Base-by-base conservation (phyloP, 2,113 vertebrate species). In the Eudyptes chrysolophus region DNA sequence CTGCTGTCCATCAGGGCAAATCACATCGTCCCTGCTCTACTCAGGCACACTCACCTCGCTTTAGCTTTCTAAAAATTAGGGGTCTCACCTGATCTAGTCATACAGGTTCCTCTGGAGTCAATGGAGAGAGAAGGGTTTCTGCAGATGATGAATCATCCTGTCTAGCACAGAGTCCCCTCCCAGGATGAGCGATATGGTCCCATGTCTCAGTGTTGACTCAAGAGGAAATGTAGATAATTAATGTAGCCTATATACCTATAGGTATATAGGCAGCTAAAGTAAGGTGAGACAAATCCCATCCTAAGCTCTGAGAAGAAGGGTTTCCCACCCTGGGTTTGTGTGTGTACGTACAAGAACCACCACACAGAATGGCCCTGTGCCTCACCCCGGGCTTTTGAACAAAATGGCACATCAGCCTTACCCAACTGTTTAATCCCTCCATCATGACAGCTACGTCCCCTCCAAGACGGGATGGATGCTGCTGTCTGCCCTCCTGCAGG, bases 111-210 rank as follows among this genome's bases (percentile, higher is more conserved):
- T 89, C 86, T 36, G 60, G 27, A 95, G 49, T 18, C 24, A 16
- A 4, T 6, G 46, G 42, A 68, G 51, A 89, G 40, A 66, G 12
- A 77, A 81, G 16, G 8, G 38, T 24, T 91, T 64, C 92, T 78
- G 55, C n/a, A 78, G 25, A 6, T 58, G 58, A 24, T 69, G 55
- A 78, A 62, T 90, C 57, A 40, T 9, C 42, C 38, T 71, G 17
- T 38, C 21, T n/a, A 40, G 29, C 16, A 11, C 26, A 54, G 48
- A 49, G 29, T 61, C 3, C 11, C 12, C 42, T 81, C 64, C 76
- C 32, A 71, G 60, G 32, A 57, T 14, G 17, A 84, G 17, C 0
- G 0, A 46, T 46, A 36, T 1, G 4, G n/a, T 82, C n/a, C 60
- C 26, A 9, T 29, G 49, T 74, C 71, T 46, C 60, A 22, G 10